Evolutionary conservation across 1,140 invertebrate genomes (phyloP), one percentile per base, ranked within the genome.

Genomic region (Pinna nobilis): DNA sequence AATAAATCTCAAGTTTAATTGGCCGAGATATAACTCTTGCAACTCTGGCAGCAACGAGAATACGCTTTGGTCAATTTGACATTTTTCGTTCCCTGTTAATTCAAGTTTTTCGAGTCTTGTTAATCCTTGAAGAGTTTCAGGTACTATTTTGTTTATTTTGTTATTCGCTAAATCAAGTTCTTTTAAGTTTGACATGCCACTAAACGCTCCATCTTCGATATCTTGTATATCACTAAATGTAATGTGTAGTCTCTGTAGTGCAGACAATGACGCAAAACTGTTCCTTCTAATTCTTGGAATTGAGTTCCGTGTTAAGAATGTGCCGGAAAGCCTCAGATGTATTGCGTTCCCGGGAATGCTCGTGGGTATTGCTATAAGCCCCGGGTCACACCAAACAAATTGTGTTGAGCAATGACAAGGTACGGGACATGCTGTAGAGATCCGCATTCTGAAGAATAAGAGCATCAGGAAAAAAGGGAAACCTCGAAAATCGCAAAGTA

Each of bases 31-130:
- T 18, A 59, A 20, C 32, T 59, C 55, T 9, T 35, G 32, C 9
- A 59, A 33, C 33, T 35, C 37, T 4, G 55, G 55, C 33, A 59
- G 11, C 33, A 6, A 3, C 0, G 33, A 33, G 11, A 59, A 59
- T 30, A n/a, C 30, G 37, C 37, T 59, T 59, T 59, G 30, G n/a
- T 59, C 32, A 0, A 59, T 59, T 5, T 7, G 18, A 20, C 55
- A 59, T 35, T 59, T 59, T 20, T 59, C 55, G 37, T 59, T 59
- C 9, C 55, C 18, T 15, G 55, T 59, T 59, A 59, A 18, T 59
- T 59, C 55, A 20, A 59, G 55, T 59, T 59, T 59, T 4, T 15
- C 37, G n/a, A 59, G 37, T 33, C 37, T 59, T 6, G 28, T 15
- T 33, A 59, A 25, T 59, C 55, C 55, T 35, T 33, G 55, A 1